Conservation (phyloP, 2,113 vertebrate species). For the Ceratotherium simum region DNA sequence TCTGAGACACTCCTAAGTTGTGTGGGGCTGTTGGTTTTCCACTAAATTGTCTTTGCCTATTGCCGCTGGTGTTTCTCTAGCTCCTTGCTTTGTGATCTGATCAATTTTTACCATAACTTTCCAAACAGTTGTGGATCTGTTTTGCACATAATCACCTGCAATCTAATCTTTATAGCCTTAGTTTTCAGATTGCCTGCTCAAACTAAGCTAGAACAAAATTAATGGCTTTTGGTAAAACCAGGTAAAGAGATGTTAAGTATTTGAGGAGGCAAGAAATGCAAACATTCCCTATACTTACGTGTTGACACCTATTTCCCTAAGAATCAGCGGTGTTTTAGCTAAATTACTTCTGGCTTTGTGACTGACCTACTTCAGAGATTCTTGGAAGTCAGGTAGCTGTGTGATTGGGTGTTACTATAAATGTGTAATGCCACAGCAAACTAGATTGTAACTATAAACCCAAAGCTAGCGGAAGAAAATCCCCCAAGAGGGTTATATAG, state of each 20-base stretch:
- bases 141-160: background rate
- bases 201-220: background rate
- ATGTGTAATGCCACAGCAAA: background rate
- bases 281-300: background rate
- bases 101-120: background rate
- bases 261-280: background rate
- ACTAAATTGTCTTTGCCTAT: background rate
- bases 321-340: background rate
- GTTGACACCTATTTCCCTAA: background rate
- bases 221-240: constrained; percentile 32
- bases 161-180: background rate
- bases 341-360: constrained; percentile 27
- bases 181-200: background rate
- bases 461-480: background rate
- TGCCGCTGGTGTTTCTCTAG: background rate
- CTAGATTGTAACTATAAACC: background rate
- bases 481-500: background rate
- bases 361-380: background rate
- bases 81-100: background rate
- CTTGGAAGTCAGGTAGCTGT: background rate
- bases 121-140: background rate
- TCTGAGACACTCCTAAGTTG: background rate
- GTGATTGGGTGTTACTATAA: background rate
- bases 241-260: background rate
- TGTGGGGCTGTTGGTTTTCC: background rate